A percentile compares a stretch with the other conserved stretches of the same genome.
phyloP scores from a whole-genome alignment of 2,797 vertebrate genomes.

The Rhynchotus rufescens region DNA sequence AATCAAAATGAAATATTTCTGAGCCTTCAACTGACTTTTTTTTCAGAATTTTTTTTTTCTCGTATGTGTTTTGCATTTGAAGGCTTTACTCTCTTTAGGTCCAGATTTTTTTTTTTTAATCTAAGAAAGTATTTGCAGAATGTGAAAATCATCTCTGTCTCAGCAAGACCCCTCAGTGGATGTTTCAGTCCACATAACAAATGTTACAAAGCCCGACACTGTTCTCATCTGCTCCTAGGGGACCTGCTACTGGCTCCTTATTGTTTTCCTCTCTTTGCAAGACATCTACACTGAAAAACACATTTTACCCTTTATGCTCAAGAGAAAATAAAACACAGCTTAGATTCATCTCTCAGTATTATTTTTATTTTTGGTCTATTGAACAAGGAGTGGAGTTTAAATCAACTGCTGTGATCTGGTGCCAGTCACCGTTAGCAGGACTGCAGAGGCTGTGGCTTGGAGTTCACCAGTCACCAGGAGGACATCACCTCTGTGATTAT shows the following conservation, averaged over 20 bases:
- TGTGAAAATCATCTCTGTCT: background rate
- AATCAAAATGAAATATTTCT: conserved; percentile 50
- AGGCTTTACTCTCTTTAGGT: background rate
- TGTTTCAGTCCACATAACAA: conserved; percentile 3
- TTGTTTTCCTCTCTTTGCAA: background rate
- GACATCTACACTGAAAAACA: background rate
- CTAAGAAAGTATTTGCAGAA: background rate
- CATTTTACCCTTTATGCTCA: conserved; percentile 1
- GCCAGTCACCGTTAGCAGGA: conserved; percentile 15
- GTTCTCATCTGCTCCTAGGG: background rate
- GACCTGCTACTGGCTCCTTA: background rate
- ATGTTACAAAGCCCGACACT: background rate
- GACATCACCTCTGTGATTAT: conserved; percentile 15
- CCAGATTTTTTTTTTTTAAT: background rate
- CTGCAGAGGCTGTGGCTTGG: background rate
- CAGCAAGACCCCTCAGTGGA: background rate
- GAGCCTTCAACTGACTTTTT: background rate
- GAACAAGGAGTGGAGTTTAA: conserved; percentile 44
- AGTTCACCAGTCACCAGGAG: background rate
- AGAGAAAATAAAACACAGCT: background rate
- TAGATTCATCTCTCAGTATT: conserved; percentile 17
- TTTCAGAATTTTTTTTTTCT: background rate
- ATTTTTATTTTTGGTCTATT: conserved; percentile 49
- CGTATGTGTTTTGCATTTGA: background rate
- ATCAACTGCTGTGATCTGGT: conserved; percentile 37